Evolutionary conservation across 1,140 invertebrate species (phyloP).

Genomic region (Colletes latitarsis): DNA sequence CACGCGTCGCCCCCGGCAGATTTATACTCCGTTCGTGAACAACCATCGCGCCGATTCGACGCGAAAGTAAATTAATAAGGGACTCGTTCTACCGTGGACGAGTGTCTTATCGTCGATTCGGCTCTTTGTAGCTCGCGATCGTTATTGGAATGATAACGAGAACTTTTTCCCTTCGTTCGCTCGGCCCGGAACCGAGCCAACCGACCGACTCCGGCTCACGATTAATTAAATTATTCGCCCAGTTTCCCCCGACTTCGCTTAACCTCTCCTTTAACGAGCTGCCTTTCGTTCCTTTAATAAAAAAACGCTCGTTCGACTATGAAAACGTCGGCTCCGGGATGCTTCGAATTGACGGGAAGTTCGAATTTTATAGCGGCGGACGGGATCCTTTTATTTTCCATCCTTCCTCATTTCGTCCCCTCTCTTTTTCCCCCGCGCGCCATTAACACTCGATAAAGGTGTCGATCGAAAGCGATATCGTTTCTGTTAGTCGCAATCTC

Average conservation of each 20-base stretch:
- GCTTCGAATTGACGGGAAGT: background rate
- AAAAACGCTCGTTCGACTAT: background rate
- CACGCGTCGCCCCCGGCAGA: conserved; percentile 52
- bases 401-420: too few species aligned
- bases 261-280: conserved; percentile 29
- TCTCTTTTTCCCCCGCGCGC: background rate
- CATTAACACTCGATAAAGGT: background rate
- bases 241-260: conserved; percentile 27
- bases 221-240: conserved; percentile 47
- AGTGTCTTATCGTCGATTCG: conserved; percentile 16
- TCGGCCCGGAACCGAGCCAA: background rate
- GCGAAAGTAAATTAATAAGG: conserved; percentile 58
- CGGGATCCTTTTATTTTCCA: background rate
- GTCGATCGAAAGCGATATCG: background rate
- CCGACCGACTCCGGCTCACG: background rate
- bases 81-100: conserved; percentile 15
- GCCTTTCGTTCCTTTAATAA: background rate
- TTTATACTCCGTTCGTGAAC: conserved; percentile 62
- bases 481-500: too few species aligned
- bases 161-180: conserved; percentile 9
- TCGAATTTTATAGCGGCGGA: background rate
- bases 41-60: conserved; percentile 19
- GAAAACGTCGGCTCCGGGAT: background rate
- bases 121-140: conserved; percentile 16
- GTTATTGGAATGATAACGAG: conserved; percentile 39